phyloP scores from a whole-genome alignment of 2,797 vertebrate species.

The Coranthus polyacanthus region DNA sequence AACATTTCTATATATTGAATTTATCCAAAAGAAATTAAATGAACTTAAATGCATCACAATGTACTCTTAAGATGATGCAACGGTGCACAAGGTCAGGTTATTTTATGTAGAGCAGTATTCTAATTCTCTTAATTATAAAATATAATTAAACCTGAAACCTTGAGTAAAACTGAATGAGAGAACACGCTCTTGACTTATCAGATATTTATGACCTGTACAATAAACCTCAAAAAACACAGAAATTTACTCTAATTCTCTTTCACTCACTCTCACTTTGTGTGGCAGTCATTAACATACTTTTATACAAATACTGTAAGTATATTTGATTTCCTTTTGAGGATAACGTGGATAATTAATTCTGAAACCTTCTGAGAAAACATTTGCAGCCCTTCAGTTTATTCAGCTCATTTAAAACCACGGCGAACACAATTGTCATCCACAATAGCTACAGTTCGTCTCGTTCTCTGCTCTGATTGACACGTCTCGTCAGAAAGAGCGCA shows the following conservation, averaged over 20 bases:
- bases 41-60: too few relatives aligned
- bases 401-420: conserved; percentile 15
- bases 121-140: background rate
- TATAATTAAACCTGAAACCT: background rate
- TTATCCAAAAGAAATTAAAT: too few relatives aligned
- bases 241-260: background rate
- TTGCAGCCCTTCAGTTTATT: conserved; percentile 1
- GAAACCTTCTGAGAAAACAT: background rate
- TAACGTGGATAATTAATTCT: background rate
- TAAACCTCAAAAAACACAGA: background rate
- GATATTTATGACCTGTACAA: background rate
- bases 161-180: conserved; percentile 2
- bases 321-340: background rate
- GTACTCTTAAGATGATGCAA: too few relatives aligned
- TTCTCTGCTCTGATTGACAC: conserved; percentile 20
- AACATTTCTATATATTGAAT: background rate
- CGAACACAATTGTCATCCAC: conserved; percentile 1
- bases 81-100: too few relatives aligned
- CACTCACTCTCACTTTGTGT: too few relatives aligned
- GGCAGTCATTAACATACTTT: background rate
- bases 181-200: background rate
- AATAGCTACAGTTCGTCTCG: background rate
- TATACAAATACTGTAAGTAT: background rate
- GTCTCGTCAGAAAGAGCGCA: background rate
- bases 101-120: background rate